phyloP scores from a whole-genome alignment of 1,140 invertebrate genomes.

The Mya arenaria region DNA sequence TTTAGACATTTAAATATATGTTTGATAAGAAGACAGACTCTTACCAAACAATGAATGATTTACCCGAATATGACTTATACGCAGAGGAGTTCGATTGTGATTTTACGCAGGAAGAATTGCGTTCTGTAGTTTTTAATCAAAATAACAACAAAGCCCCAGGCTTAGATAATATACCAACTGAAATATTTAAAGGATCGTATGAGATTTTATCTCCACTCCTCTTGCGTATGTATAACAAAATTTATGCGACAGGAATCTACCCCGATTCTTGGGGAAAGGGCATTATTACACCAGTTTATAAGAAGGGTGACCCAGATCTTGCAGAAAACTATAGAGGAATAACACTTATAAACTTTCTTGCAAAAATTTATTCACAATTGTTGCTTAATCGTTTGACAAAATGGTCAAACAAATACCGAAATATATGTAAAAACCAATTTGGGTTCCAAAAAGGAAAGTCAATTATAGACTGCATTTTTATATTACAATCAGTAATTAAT shows the following conservation, averaged over 20 bases:
- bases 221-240: neutral
- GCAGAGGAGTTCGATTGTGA: too few species aligned
- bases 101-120: too few species aligned
- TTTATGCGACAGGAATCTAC: too few species aligned
- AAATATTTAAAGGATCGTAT: too few species aligned
- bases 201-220: conserved; percentile 2
- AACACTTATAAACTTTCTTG: conserved; percentile 4
- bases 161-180: too few species aligned
- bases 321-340: neutral
- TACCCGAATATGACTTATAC: too few species aligned
- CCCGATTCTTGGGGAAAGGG: conserved; percentile 4
- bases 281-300: conserved; percentile 7
- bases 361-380: conserved; percentile 25
- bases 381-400: neutral
- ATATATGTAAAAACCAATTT: neutral
- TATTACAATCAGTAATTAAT: conserved; percentile 24
- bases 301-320: neutral
- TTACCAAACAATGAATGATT: too few species aligned
- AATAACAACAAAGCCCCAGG: too few species aligned
- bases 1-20: too few species aligned
- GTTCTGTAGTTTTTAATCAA: too few species aligned
- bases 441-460: conserved; percentile 16
- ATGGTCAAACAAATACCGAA: conserved; percentile 14
- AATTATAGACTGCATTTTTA: conserved; percentile 15
- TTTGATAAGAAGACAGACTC: too few species aligned